Percentiles rank a stretch among this genome's conserved stretches.
Evolutionary conservation across 2,797 vertebrate species (phyloP).

Genomic region (Hylomyscus alleni): DNA sequence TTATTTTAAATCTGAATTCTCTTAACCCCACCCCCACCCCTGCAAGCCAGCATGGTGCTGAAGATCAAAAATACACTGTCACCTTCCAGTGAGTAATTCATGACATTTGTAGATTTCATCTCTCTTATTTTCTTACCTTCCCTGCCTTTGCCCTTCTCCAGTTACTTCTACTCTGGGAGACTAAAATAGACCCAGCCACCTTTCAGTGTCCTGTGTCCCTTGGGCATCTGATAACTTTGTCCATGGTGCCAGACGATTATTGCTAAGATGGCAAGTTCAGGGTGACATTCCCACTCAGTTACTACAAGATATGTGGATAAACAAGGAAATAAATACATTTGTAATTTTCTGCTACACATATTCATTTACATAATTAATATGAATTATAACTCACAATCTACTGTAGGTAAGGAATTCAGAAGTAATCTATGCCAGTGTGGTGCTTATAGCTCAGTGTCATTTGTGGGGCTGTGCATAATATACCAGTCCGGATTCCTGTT

Average conservation of each 20-base stretch:
- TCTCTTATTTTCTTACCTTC: neutral
- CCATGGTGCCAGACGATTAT: neutral
- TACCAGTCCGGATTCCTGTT: neutral
- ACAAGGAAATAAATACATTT: neutral
- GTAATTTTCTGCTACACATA: neutral
- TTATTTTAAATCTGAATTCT: neutral
- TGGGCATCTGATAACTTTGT: slow-evolving; percentile 47
- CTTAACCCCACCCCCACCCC: neutral
- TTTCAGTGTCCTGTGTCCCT: neutral
- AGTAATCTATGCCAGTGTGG: neutral
- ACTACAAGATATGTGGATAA: neutral
- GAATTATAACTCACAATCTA: neutral
- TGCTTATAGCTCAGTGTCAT: neutral
- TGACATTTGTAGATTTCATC: slow-evolving; percentile 33
- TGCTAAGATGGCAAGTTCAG: neutral
- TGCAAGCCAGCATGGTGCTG: neutral
- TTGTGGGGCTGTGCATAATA: neutral
- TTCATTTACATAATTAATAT: neutral
- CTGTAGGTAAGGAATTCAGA: neutral
- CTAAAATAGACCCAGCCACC: slow-evolving; percentile 65
- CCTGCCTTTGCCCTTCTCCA: slow-evolving; percentile 24
- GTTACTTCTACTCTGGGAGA: slow-evolving; percentile 49
- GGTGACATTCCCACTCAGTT: neutral
- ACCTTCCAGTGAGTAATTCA: slow-evolving; percentile 1
- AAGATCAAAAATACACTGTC: neutral